phyloP scores from a whole-genome alignment of 2,113 vertebrate species.

The Bucco capensis region DNA sequence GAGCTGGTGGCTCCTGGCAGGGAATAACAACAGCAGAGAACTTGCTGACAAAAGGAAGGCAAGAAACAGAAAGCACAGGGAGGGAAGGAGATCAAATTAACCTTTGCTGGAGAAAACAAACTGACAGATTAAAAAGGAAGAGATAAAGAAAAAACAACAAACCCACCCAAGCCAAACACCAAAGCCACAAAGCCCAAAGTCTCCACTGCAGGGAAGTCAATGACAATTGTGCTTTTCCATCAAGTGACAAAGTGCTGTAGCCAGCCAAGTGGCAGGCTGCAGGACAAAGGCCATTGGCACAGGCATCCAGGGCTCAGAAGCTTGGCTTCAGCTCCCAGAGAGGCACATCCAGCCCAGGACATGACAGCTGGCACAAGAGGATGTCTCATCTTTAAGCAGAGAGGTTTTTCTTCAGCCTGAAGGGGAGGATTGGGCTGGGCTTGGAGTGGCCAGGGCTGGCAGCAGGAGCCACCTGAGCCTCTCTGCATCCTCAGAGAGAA shows the following conservation, averaged over 20 bases:
- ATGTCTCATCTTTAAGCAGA: neutral
- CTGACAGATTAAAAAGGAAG: neutral
- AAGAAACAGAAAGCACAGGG: neutral
- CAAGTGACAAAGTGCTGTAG: rapidly evolving
- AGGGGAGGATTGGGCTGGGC: neutral
- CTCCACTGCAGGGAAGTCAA: neutral
- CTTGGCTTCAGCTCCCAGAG: neutral
- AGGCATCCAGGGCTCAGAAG: neutral
- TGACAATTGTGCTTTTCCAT: neutral
- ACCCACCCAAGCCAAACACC: too few relatives aligned
- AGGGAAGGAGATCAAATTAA: constrained; percentile 2
- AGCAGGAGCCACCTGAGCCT: rapidly evolving
- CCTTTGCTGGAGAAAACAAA: neutral
- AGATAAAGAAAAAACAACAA: neutral
- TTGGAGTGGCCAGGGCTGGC: neutral
- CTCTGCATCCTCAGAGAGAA: neutral
- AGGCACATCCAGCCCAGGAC: neutral
- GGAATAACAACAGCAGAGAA: neutral
- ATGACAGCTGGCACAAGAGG: rapidly evolving
- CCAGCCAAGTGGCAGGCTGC: neutral
- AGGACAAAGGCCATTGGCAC: neutral
- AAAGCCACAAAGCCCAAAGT: neutral
- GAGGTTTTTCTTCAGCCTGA: rapidly evolving
- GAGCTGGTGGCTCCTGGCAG: neutral
- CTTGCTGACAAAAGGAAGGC: constrained; percentile 29